phyloP scores from a whole-genome alignment of 2,113 vertebrate genomes.

The Eclectus roratus region DNA sequence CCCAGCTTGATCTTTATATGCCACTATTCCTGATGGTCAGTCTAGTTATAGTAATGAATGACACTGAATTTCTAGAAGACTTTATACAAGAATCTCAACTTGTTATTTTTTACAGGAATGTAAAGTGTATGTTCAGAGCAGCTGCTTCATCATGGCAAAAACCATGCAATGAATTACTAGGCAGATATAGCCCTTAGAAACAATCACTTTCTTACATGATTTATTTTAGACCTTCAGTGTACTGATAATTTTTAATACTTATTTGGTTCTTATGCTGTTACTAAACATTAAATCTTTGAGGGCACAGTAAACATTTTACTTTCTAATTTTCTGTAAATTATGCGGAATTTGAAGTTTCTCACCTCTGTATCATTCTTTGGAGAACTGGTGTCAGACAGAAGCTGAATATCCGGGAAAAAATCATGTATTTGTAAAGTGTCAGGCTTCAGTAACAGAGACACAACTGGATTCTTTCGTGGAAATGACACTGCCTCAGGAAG shows the following conservation, averaged over 20 bases:
- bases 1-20: background rate
- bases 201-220: background rate
- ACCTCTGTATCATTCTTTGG: background rate
- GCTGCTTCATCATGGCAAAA: background rate
- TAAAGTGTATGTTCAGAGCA: background rate
- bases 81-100: background rate
- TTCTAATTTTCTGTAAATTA: background rate
- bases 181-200: background rate
- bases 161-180: background rate
- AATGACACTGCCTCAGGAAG: conserved; percentile 56
- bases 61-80: background rate
- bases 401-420: conserved; percentile 57
- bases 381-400: background rate
- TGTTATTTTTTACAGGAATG: background rate
- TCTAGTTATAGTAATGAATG: background rate
- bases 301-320: background rate
- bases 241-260: background rate
- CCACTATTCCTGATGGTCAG: background rate
- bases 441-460: conserved; percentile 19
- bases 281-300: background rate
- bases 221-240: background rate
- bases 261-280: background rate
- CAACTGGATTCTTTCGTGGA: background rate
- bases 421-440: background rate
- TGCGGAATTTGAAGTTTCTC: background rate